Base-by-base conservation (phyloP, 2,888 invertebrate species). In the Hoplodrina blanda region DNA sequence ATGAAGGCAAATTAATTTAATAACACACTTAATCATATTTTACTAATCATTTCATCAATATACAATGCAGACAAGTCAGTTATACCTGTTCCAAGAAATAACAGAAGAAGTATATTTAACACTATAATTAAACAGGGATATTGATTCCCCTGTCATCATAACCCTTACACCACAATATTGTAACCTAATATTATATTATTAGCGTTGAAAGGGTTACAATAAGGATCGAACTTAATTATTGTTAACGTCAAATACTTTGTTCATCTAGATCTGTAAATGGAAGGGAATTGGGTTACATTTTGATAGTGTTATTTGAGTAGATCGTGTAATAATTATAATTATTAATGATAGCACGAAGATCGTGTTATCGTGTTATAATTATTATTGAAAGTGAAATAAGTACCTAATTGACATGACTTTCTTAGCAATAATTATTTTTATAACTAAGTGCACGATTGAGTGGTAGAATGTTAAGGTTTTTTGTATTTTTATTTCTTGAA, bases 141-240 rank as follows among this genome's bases (percentile, higher is more conserved):
- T 80, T 53, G 52, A 62, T 76, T 52, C 37, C 20, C 13, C n/a
- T 46, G 49, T 54, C 53, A 61, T 62, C n/a, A 37, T 61, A 44
- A 57, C 56, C 55, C n/a, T 33, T 53, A 60, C 37, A 46, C 19
- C 53, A 37, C 17, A 68, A 60, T 46, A 17, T 54, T 68, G 78
- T 77, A 71, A 70, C 59, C 25, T 69, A 59, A 81, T 77, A 70
- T 69, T 59, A 61, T 77, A 61, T 77, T 44, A 77, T 52, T 50
- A 30, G 30, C 55, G 60, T 44, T 78, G 55, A 81, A 60, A 69
- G 78, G 64, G 62, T 60, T 54, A 52, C 10, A 57, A 70, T 55
- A 5, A 41, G 72, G 72, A 71, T 62, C 54, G 78, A 60, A 62
- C 55, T 55, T 65, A 78, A 81, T 81, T 65, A 71, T 62, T 49